Evolutionary conservation across 2,888 invertebrate species (phyloP), one percentile per base, ranked within the genome.

Genomic region (Drosophila paranaensis): DNA sequence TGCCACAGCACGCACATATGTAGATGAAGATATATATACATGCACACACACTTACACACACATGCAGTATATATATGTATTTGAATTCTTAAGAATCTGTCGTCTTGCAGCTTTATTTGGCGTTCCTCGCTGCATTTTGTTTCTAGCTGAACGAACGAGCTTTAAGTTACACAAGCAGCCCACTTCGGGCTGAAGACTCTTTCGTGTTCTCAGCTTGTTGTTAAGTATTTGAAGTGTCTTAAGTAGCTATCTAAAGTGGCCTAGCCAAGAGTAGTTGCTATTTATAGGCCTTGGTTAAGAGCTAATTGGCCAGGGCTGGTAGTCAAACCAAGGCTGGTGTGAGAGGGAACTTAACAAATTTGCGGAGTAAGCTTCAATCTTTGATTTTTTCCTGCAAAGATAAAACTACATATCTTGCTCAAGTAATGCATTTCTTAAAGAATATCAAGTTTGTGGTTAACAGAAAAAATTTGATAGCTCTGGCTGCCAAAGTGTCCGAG

Each of bases 1-100:
- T 86, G 85, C 62, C 76, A 72, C 65, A 53, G 66, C 70, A 63
- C 35, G 33, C 64, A 58, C 56, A 79, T 75, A 67, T 77, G 64
- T 54, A 54, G 16, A 54, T 27, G 39, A 39, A 39, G 10, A 40
- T 16, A n/a, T 39, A 39, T 40, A 14, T 10, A 1, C 5, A 30
- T 3, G 33, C 1, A 33, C 3, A 50, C 11, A 51, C 10, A 35
- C 20, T 14, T 5, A 30, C 3, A 48, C 6, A 27, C 6, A 27
- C n/a, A 1, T 33, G 10, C 30, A 30, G 0, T 48, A n/a, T 33
- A 35, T 20, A 33, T 35, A 16, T 50, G 16, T 50, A 27, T 39
- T 14, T 27, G 20, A 37, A 40, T n/a, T 25, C 53, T 39, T 10
- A 25, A 53, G 37, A 5, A 39, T 39, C 13, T n/a, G 39, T 45